Percentiles rank a stretch among this genome's conserved stretches.
Evolutionary conservation across 2,113 vertebrate genomes (phyloP).

Genomic region (Istiophorus platypterus): DNA sequence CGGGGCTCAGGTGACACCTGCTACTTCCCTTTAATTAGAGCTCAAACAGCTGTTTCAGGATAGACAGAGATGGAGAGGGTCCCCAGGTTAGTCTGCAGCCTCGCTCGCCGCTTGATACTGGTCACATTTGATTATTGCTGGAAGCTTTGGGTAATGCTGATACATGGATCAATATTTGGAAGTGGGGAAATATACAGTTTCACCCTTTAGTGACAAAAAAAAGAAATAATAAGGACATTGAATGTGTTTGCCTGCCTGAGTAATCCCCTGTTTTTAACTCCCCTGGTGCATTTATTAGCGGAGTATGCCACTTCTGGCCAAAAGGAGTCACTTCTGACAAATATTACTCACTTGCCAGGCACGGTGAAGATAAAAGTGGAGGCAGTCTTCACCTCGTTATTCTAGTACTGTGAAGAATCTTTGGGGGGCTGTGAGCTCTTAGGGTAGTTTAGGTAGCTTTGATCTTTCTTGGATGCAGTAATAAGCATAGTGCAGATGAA

Average conservation of each 20-base stretch:
- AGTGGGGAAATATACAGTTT: background rate
- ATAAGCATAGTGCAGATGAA: slow-evolving; percentile 73
- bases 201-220: slow-evolving; percentile 6
- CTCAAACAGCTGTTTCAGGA: slow-evolving; percentile 83
- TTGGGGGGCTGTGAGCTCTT: slow-evolving; percentile 65
- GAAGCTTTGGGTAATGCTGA: slow-evolving; percentile 43
- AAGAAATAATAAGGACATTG: slow-evolving; percentile 25
- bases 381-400: slow-evolving; percentile 73
- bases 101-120: slow-evolving; percentile 58
- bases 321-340: slow-evolving; percentile 71
- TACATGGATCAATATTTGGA: slow-evolving; percentile 53
- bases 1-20: slow-evolving; percentile 84
- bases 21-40: slow-evolving; percentile 85
- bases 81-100: slow-evolving; percentile 45
- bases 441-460: slow-evolving; percentile 80
- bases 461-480: slow-evolving; percentile 79
- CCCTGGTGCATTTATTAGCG: slow-evolving; percentile 30
- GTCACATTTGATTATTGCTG: slow-evolving; percentile 66
- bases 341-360: slow-evolving; percentile 69
- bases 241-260: slow-evolving; percentile 31
- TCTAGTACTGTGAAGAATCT: slow-evolving; percentile 76
- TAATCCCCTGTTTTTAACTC: slow-evolving; percentile 38
- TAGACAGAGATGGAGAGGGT: slow-evolving; percentile 56
- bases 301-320: slow-evolving; percentile 51
- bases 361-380: slow-evolving; percentile 78